phyloP scores from a whole-genome alignment of 2,113 vertebrate species.

The Rana temporaria region DNA sequence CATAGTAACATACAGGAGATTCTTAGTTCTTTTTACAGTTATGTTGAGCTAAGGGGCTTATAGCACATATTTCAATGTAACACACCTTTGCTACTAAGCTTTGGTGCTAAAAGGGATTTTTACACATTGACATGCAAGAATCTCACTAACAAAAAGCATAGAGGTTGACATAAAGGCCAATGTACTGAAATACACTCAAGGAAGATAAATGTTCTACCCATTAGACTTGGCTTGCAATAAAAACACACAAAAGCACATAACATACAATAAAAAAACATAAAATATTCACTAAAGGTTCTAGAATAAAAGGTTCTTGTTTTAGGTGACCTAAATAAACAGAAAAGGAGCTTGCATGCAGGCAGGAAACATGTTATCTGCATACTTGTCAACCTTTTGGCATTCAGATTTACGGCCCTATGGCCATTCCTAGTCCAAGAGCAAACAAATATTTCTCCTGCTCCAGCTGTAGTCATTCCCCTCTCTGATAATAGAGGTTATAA shows the following conservation, averaged over 20 bases:
- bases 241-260: conserved; percentile 28
- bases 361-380: conserved; percentile 42
- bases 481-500: no score
- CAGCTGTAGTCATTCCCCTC: no score
- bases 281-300: no score
- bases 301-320: background rate
- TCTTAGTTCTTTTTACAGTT: background rate
- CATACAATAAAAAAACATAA: background rate
- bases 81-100: background rate
- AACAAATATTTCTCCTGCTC: no score
- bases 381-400: conserved; percentile 42
- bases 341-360: conserved; percentile 19
- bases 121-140: background rate
- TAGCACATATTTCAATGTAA: background rate
- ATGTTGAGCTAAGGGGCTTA: background rate
- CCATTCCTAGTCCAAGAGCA: no score
- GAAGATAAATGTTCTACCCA: no score
- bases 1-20: background rate
- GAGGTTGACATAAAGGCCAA: background rate
- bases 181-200: no score
- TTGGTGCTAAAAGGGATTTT: background rate
- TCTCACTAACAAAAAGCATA: background rate
- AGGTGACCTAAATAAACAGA: background rate
- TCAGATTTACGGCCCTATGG: no score
- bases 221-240: no score